Percentiles rank a stretch among this genome's conserved stretches.
These are phyloP conservation scores for Ladona fulva DNA, from an alignment of 1,140 invertebrate genomes.

Conservation along the genomic window DNA sequence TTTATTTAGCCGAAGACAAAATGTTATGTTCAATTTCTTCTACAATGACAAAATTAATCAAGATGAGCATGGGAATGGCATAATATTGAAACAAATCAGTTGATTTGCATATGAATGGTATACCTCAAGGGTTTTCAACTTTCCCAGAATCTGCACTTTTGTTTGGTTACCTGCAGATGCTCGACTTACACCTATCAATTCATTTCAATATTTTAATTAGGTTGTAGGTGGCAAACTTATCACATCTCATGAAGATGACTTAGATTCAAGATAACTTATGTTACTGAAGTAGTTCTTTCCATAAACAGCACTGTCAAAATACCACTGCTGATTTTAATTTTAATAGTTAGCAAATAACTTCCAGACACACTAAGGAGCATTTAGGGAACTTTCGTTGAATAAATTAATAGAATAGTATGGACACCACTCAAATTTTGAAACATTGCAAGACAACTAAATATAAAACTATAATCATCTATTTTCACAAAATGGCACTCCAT, in stretches of 20 bases:
- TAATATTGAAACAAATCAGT: not conserved
- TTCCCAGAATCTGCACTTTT: not conserved
- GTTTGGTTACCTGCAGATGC: not conserved
- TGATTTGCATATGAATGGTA: not conserved
- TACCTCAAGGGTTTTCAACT: not conserved
- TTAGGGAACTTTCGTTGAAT: not conserved
- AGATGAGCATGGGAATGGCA: slow-evolving; percentile 5
- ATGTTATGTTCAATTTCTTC: not conserved
- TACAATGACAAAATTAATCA: not conserved
- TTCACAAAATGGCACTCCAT: not conserved
- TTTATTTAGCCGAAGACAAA: not conserved
- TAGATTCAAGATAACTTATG: not conserved
- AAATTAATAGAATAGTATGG: not conserved
- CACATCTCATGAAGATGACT: not conserved
- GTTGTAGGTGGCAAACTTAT: not conserved
- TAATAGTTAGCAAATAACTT: not conserved
- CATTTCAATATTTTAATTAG: not conserved
- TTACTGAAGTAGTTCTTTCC: not conserved
- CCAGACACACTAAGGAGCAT: not conserved
- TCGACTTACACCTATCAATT: not conserved
- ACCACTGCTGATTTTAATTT: not conserved
- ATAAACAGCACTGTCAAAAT: not conserved
- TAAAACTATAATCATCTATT: not conserved
- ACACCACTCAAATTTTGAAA: not conserved
- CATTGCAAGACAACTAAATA: not conserved